Conservation (phyloP, 2,797 vertebrate species). For the Centropyge bicolor region DNA sequence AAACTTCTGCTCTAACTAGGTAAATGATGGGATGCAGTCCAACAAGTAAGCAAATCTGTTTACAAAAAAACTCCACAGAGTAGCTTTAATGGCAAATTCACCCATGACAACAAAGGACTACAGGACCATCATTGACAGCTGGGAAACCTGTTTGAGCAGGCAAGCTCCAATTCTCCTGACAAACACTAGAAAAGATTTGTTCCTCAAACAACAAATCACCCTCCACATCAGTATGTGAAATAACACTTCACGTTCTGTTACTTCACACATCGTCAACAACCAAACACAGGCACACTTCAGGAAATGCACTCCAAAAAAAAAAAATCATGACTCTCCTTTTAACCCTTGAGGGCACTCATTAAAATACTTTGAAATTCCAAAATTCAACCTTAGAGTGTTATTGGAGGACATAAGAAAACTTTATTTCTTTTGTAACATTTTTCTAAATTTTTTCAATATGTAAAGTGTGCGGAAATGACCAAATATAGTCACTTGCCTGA, state of each 20-base stretch:
- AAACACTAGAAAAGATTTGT: conserved; percentile 9
- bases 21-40: not conserved
- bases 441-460: too few species aligned
- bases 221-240: not conserved
- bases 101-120: not conserved
- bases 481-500: too few species aligned
- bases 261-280: conserved; percentile 20
- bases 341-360: too few species aligned
- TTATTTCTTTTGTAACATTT: too few species aligned
- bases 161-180: conserved; percentile 2
- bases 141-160: not conserved
- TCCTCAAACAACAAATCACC: conserved; percentile 15
- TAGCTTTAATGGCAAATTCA: not conserved
- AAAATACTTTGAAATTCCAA: too few species aligned
- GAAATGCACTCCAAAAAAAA: not conserved
- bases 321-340: not conserved
- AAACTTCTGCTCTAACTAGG: not conserved
- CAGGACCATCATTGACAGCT: not conserved
- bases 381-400: too few species aligned
- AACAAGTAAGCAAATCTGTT: not conserved
- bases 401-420: too few species aligned
- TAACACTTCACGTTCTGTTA: conserved; percentile 3
- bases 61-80: not conserved
- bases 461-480: too few species aligned
- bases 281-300: conserved; percentile 11